These are phyloP conservation scores for Azemiops feae DNA, from an alignment of 2,113 vertebrate genomes.

Conservation along the genomic window DNA sequence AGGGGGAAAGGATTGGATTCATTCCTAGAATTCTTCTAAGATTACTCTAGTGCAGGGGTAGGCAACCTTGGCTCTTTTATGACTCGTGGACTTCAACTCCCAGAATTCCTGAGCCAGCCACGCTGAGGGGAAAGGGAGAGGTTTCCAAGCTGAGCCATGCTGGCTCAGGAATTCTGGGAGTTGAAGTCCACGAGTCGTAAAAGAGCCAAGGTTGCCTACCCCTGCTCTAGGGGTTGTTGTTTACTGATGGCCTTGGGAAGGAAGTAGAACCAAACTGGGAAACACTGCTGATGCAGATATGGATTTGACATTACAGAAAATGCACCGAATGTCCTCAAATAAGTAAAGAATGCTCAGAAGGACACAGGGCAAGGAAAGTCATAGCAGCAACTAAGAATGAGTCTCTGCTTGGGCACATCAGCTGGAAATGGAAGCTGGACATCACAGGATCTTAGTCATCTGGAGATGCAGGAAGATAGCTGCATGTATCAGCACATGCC, in stretches of 20 bases:
- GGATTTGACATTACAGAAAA: not conserved
- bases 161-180: too few relatives aligned
- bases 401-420: not conserved
- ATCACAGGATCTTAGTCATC: not conserved
- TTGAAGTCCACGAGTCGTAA: too few relatives aligned
- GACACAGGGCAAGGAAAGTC: not conserved
- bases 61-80: too few relatives aligned
- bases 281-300: not conserved
- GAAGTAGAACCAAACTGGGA: not conserved
- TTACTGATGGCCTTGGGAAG: not conserved
- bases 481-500: not conserved
- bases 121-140: too few relatives aligned
- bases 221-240: not conserved
- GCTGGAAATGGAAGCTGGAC: not conserved
- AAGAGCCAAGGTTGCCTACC: too few relatives aligned
- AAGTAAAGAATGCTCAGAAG: not conserved
- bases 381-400: not conserved
- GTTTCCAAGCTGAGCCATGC: too few relatives aligned
- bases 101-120: too few relatives aligned
- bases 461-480: not conserved
- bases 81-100: too few relatives aligned
- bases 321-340: not conserved
- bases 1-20: not conserved
- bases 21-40: not conserved
- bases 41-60: too few relatives aligned